phyloP scores from a whole-genome alignment of 2,113 vertebrate species.

The Phyllopteryx taeniolatus region DNA sequence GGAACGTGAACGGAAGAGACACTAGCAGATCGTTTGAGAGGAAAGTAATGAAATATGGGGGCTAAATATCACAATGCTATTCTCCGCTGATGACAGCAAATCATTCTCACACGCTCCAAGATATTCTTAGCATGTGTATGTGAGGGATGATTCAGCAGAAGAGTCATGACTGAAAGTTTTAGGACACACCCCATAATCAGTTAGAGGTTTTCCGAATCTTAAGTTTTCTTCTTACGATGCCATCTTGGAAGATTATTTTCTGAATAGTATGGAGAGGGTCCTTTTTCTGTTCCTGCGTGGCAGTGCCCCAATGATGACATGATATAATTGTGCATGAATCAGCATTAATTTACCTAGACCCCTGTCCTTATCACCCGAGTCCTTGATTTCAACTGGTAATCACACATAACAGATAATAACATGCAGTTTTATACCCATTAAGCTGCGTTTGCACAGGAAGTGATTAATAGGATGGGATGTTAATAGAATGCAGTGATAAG shows the following conservation, averaged over 20 bases:
- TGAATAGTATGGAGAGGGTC: background rate
- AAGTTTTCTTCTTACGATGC: background rate
- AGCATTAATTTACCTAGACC: background rate
- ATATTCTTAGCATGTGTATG: conserved; percentile 13
- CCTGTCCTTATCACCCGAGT: background rate
- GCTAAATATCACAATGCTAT: conserved; percentile 11
- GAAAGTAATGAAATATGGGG: conserved; percentile 12
- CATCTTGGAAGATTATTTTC: background rate
- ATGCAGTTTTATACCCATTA: conserved; percentile 10
- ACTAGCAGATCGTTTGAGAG: conserved; percentile 1
- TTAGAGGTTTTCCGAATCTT: background rate
- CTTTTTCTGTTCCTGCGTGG: background rate
- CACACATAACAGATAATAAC: background rate
- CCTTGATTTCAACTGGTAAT: background rate
- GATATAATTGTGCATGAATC: background rate
- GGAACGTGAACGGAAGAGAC: background rate
- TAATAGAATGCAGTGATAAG: conserved; percentile 3
- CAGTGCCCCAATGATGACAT: background rate
- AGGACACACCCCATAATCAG: background rate
- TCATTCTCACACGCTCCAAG: conserved; percentile 14
- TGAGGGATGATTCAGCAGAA: background rate
- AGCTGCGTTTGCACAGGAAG: background rate
- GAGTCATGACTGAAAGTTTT: background rate
- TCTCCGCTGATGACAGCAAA: conserved; percentile 11
- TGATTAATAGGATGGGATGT: conserved; percentile 2